Base-by-base conservation (phyloP, 2,888 invertebrate species). In the Masnerella sp. region DNA sequence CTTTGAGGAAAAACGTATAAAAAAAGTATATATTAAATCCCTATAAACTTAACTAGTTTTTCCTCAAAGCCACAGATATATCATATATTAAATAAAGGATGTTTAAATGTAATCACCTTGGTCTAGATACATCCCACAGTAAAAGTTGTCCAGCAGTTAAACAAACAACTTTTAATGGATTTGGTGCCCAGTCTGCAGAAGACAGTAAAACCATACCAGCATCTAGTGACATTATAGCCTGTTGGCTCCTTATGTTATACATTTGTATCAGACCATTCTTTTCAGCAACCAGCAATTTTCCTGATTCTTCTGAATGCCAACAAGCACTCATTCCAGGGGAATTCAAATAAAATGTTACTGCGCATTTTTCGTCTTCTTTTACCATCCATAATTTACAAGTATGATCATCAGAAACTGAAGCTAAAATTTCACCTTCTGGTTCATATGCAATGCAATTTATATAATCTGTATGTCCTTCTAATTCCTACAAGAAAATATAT, bases 321-420 rank as follows among this genome's bases (percentile, higher is more conserved):
- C 91, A 90, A 0, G 92, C 91, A 2, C 89, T 89, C 87, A 92
- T 89, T 36, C 92, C 92, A 38, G 94, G 91, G 9, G 93, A 92
- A 17, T 90, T 90, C 14, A 94, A 87, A 68, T 90, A 88, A 80
- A 94, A 92, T 30, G 90, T 90, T 3, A 90, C 88, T 17, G 90
- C 85, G 78, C 90, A 89, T 76, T 89, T 88, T 68, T 88, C 89
- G 22, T 90, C 88, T 5, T 88, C 88, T 61, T 88, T 88, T 2
- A 89, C 83, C 22, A 88, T 86, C 94, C 94, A 94, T 20, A 95
- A 87, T 80, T 91, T 90, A 80, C 93, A 93, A 0, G 93, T 92
- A 76, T 92, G 91, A 84, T 95, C 94, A 87, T 95, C 94, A 77
- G 94, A 92, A 1, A 91, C 92, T n/a, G 93, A 93, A 11, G 93